A percentile compares a stretch with the other conserved stretches of the same genome.
These are phyloP conservation scores for Syritta pipiens DNA, from an alignment of 2,888 invertebrate species.

Conservation along the genomic window DNA sequence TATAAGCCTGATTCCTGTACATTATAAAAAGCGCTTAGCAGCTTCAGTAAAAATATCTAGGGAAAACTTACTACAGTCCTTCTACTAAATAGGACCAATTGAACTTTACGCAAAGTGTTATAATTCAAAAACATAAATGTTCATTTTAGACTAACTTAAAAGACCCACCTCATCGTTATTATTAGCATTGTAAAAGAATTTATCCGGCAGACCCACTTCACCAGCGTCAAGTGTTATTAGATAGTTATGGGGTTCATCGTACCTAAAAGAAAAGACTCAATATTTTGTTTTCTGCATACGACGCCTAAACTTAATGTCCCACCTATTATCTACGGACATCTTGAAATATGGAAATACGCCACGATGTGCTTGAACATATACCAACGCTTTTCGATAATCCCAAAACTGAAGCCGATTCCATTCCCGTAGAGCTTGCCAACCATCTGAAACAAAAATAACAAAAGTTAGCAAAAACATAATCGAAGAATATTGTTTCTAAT, in stretches of 20 bases:
- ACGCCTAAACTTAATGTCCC: constrained; percentile 6
- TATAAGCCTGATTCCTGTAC: too few species aligned
- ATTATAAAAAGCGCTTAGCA: too few species aligned
- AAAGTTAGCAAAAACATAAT: not conserved
- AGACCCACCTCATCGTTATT: constrained; percentile 75
- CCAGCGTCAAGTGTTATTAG: constrained; percentile 77
- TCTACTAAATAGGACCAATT: too few species aligned
- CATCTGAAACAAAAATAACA: constrained; percentile 73
- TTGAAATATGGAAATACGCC: constrained; percentile 78
- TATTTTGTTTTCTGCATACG: not conserved
- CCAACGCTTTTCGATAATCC: constrained; percentile 76
- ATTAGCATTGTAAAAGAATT: constrained; percentile 76
- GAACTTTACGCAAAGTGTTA: too few species aligned
- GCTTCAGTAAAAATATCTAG: too few species aligned
- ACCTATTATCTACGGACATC: constrained; percentile 77
- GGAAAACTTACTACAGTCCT: too few species aligned
- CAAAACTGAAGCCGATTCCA: constrained; percentile 74
- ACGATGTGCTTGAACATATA: constrained; percentile 75
- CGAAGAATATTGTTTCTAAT: not conserved
- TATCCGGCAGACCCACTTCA: constrained; percentile 77
- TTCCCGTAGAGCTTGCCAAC: constrained; percentile 76
- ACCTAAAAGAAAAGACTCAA: constrained; percentile 65
- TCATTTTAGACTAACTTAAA: not conserved
- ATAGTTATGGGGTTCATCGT: constrained; percentile 77
- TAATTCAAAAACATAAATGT: too few species aligned